Percentiles rank a stretch among this genome's conserved stretches.
These are phyloP conservation scores for Heliconius congener DNA, from an alignment of 1,140 invertebrate genomes.

Conservation along the genomic window DNA sequence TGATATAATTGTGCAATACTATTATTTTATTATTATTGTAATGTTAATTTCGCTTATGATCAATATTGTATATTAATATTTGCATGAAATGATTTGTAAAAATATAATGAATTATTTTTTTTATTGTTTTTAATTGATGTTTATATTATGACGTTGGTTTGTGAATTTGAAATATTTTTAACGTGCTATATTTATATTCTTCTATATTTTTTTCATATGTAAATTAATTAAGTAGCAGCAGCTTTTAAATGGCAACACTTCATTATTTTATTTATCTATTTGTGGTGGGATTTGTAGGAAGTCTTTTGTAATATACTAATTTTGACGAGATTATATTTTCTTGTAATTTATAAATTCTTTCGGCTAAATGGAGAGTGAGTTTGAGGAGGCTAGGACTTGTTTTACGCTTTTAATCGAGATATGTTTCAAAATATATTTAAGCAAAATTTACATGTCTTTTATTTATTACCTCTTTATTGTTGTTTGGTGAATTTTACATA, in stretches of 20 bases:
- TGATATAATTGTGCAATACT: background rate
- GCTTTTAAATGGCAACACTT: constrained; percentile 17
- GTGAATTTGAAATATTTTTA: background rate
- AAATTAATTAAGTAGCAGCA: background rate
- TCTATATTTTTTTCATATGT: background rate
- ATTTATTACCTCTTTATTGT: constrained; percentile 21
- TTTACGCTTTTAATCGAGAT: constrained; percentile 64
- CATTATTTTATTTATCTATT: constrained; percentile 10
- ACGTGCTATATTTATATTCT: no score
- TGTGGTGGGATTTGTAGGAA: background rate
- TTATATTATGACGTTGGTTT: background rate
- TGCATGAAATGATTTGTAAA: background rate
- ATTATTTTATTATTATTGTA: background rate
- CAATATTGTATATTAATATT: background rate
- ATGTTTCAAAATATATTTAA: constrained; percentile 66
- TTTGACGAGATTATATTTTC: constrained; percentile 20
- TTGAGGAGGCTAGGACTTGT: constrained; percentile 47
- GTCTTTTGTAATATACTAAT: constrained; percentile 27
- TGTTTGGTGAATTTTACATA: no score
- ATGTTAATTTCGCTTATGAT: background rate
- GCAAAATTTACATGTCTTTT: constrained; percentile 47
- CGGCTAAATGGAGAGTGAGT: constrained; percentile 13
- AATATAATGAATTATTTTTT: background rate
- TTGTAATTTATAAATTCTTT: constrained; percentile 25
- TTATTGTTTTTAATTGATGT: background rate